Evolutionary conservation across 2,113 vertebrate genomes (phyloP).

Genomic region (Xiphorhynchus elegans): DNA sequence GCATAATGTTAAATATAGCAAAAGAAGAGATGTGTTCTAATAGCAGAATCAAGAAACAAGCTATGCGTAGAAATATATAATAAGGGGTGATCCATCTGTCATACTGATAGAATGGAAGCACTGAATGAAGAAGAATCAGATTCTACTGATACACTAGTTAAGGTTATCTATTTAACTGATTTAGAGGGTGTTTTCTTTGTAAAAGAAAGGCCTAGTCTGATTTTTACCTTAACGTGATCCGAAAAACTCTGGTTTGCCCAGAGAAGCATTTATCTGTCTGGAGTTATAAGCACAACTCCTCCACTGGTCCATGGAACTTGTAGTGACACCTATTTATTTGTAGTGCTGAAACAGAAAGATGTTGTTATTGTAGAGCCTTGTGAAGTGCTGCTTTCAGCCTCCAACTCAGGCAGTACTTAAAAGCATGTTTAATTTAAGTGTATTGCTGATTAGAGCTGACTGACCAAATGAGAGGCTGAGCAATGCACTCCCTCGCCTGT

Average conservation of each 20-base stretch:
- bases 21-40: background rate
- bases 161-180: background rate
- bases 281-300: background rate
- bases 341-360: background rate
- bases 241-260: background rate
- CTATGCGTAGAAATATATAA: background rate
- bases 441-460: background rate
- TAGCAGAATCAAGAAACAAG: background rate
- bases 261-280: background rate
- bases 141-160: background rate
- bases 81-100: background rate
- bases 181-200: background rate
- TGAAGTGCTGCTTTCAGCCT: background rate
- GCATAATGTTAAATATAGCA: background rate
- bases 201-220: background rate
- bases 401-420: background rate
- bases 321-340: background rate
- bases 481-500: background rate
- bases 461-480: background rate
- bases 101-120: background rate
- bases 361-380: background rate
- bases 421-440: background rate
- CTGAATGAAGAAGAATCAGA: background rate
- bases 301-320: background rate
- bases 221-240: background rate